Evolutionary conservation across 1,140 invertebrate species (phyloP), one percentile per base, ranked within the genome.

Genomic region (Eumaeus atala): DNA sequence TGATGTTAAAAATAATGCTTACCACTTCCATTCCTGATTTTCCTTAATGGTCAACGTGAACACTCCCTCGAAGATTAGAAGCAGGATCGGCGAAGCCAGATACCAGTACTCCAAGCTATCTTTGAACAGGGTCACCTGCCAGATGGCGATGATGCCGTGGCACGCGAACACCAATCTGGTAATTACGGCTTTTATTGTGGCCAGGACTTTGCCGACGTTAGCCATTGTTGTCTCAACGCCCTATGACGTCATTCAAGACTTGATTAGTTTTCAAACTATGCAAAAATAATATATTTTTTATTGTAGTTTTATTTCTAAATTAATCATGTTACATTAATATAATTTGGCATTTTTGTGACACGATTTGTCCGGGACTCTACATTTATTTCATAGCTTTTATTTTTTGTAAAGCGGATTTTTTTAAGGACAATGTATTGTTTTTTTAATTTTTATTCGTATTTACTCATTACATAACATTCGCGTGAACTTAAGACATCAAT

Each of bases 11-110:
- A 28, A 28, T 28, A 28, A 28, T 28, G 21, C 90, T 90, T 85
- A 95, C 94, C 94, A 95, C 87, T 95, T 95, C 94, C 94, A 95
- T 76, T 95, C 94, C 67, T 95, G 93, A 68, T 92, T 95, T 64
- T 93, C 92, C 68, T 95, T 95, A 58, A 95, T 95, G 4, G 94
- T 94, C 3, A 95, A 80, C 0, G 94, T 95, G 65, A 95, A 95
- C 48, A 95, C 88, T n/a, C 93, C 94, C 80, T 95, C 94, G 64
- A 95, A 92, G 54, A 94, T 91, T 4, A 95, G 77, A 53, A 95
- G 77, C 8, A 95, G 65, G 50, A 95, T 91, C 0, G 94, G 94
- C 5, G 92, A 91, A 48, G 92, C 92, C 38, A 95, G 70, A 65
- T 94, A 93, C 94, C 93, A 95, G 63, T 92, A 95, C 54, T 91